phyloP scores from a whole-genome alignment of 53 echinoderm and acorn worm species.

The Astropecten irregularis region DNA sequence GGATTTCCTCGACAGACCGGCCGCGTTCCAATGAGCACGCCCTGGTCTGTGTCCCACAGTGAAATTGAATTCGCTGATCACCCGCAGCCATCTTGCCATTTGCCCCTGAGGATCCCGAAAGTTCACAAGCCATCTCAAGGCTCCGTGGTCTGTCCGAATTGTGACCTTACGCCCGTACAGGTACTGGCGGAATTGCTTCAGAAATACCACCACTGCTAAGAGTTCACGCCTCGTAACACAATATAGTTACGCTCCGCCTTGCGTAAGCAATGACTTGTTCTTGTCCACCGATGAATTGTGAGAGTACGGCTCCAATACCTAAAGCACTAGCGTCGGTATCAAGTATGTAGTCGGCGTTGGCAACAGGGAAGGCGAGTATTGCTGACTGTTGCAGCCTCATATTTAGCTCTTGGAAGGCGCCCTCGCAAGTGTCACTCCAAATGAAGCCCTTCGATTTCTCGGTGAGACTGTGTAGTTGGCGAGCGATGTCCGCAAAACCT shows the following conservation, averaged over 20 bases:
- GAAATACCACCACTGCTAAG: not conserved
- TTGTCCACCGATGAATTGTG: not conserved
- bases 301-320: not conserved
- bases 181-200: slow-evolving; percentile 23
- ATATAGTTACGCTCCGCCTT: not conserved
- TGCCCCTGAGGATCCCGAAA: slow-evolving; percentile 30
- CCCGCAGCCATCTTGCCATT: slow-evolving; percentile 16
- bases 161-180: slow-evolving; percentile 7
- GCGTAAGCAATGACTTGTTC: not conserved
- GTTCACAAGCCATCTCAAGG: slow-evolving; percentile 22
- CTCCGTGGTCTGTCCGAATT: slow-evolving; percentile 23
- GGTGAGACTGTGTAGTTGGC: slow-evolving; percentile 3
- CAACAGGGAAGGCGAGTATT: not conserved
- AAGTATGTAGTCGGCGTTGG: not conserved
- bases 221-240: not conserved
- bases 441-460: slow-evolving; percentile 3
- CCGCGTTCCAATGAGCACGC: not conserved
- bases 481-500: slow-evolving; percentile 1
- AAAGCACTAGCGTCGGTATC: slow-evolving; percentile 1
- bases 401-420: slow-evolving; percentile 1
- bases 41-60: not conserved
- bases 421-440: not conserved
- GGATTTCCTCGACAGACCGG: slow-evolving; percentile 9
- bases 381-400: not conserved
- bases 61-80: slow-evolving; percentile 15